These are phyloP conservation scores for Trichomalopsis sarcophagae DNA, from an alignment of 1,140 invertebrate species.

Conservation along the genomic window DNA sequence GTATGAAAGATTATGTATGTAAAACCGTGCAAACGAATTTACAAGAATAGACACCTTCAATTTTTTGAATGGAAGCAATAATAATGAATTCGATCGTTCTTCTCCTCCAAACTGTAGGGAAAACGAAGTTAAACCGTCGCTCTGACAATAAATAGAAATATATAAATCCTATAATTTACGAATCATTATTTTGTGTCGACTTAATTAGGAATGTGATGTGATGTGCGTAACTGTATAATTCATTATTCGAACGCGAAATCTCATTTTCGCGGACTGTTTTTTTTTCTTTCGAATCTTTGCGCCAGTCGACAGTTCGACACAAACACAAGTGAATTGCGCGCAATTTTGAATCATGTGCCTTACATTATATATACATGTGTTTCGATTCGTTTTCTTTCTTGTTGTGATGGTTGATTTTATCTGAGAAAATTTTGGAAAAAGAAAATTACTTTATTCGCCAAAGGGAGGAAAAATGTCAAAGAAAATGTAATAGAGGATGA, in stretches of 20 bases:
- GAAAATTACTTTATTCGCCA: slow-evolving; percentile 30
- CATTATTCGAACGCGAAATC: slow-evolving; percentile 38
- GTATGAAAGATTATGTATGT: slow-evolving; percentile 41
- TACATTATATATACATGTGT: slow-evolving; percentile 35
- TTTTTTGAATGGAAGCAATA: slow-evolving; percentile 43
- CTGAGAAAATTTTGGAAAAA: slow-evolving; percentile 31
- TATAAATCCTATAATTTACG: slow-evolving; percentile 9
- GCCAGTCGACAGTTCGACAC: not conserved
- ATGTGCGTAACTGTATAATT: slow-evolving; percentile 1
- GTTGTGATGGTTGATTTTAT: slow-evolving; percentile 45
- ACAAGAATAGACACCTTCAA: not conserved
- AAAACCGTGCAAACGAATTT: slow-evolving; percentile 22
- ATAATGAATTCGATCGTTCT: slow-evolving; percentile 24
- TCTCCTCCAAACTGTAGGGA: slow-evolving; percentile 5
- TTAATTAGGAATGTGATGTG: slow-evolving; percentile 39
- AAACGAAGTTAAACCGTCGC: slow-evolving; percentile 30
- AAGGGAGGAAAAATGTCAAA: slow-evolving; percentile 17
- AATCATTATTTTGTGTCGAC: slow-evolving; percentile 40
- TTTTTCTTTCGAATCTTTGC: slow-evolving; percentile 29
- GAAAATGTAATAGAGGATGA: slow-evolving; percentile 41
- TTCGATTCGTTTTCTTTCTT: slow-evolving; percentile 37
- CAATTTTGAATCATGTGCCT: slow-evolving; percentile 46
- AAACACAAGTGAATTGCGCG: not conserved
- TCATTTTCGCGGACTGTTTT: slow-evolving; percentile 39
- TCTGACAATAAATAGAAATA: slow-evolving; percentile 41